Base-by-base conservation (phyloP, 2,888 invertebrate species). In the Tipula unca region DNA sequence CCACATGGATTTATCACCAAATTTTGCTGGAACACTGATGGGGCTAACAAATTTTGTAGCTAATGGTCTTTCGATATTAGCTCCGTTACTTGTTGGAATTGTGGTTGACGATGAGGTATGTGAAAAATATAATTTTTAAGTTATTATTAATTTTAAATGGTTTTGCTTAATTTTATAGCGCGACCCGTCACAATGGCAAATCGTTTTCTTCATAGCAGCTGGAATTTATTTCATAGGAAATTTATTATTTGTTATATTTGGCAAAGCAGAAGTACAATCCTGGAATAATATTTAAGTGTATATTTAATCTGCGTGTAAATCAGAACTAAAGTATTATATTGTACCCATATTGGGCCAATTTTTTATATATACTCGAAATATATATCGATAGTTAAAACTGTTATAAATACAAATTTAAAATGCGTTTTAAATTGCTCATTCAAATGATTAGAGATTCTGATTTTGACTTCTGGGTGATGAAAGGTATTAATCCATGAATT, bases 191-290 rank as follows among this genome's bases (percentile, higher is more conserved):
- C 93, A 94, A 88, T 96, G 96, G 96, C 92, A 93, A 85, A 92
- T 92, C 85, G 94, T 95, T 35, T 96, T 95, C 90, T 93, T 94
- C 89, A 90, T 94, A 14, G 93, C 95, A 0, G 93, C 95, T 1
- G 92, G 91, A 32, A 91, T 95, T 39, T 95, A 95, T 88, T 92
- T 94, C 87, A 89, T 93, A 84, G 93, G 94, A 29, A 94, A 94
- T 88, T 89, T 94, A 20, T 91, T 94, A 88, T 96, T 94, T 89
- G 88, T 94, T 6, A 89, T 94, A 14, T 95, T 94, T 89, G 93
- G 94, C 10, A 93, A 93, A 85, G 93, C 93, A 0, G 91, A 93
- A 87, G 91, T 92, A 0, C 96, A 96, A 88, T 89, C 92, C 0
- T 96, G 96, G 96, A 94, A 95, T 88, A 92, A 93, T 29, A 17